These are phyloP conservation scores for Drosophila paramelanica DNA, from an alignment of 2,888 invertebrate species.

Conservation along the genomic window DNA sequence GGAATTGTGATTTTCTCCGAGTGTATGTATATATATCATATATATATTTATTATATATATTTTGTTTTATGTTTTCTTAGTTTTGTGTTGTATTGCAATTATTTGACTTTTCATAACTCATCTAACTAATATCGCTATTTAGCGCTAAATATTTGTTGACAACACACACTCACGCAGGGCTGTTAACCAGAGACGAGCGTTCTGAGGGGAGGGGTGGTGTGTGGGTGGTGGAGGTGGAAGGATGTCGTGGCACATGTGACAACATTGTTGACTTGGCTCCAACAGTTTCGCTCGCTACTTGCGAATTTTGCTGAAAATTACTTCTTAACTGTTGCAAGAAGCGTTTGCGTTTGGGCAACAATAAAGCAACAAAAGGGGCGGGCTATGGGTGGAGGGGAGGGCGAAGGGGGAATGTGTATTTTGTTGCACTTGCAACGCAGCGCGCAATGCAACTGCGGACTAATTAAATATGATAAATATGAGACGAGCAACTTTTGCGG, in stretches of 20 bases:
- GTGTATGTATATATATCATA: neutral
- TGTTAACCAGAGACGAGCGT: constrained; percentile 33
- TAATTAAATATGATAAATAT: constrained; percentile 79
- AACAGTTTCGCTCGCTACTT: constrained; percentile 21
- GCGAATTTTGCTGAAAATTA: constrained; percentile 61
- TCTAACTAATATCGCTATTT: constrained; percentile 75
- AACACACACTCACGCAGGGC: constrained; percentile 39
- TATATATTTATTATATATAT: neutral
- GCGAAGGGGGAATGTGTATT: constrained; percentile 25
- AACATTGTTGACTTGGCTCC: constrained; percentile 69
- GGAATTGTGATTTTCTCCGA: neutral
- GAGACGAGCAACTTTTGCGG: constrained; percentile 70
- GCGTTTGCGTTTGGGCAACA: constrained; percentile 3
- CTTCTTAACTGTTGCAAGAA: constrained; percentile 56
- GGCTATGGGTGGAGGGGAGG: neutral
- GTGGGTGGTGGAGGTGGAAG: neutral
- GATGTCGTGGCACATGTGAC: constrained; percentile 25
- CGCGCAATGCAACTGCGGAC: constrained; percentile 48
- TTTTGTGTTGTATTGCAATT: constrained; percentile 45
- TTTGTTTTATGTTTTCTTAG: constrained; percentile 12
- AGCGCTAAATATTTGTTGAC: constrained; percentile 74
- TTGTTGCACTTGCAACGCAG: constrained; percentile 52
- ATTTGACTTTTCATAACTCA: constrained; percentile 77
- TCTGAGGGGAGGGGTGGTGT: neutral
- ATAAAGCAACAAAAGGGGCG: too few relatives aligned